Evolutionary conservation across 1,140 invertebrate species (phyloP).

Genomic region (Pseudomyrmex pallidus): DNA sequence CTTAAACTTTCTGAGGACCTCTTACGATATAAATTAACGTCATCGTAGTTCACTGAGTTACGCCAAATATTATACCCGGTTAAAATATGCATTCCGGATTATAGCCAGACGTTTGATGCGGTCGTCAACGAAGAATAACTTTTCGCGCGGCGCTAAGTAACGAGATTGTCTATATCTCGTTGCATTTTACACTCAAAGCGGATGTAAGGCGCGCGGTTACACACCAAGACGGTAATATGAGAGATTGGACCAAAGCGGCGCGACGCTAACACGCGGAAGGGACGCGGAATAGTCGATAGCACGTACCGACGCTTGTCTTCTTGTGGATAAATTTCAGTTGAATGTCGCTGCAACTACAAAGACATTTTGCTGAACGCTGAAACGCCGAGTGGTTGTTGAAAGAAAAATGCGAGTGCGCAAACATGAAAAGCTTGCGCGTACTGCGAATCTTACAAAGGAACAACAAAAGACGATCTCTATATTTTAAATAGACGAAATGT

Average conservation of each 20-base stretch:
- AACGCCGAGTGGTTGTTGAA: conserved; percentile 3
- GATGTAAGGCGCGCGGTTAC: conserved; percentile 30
- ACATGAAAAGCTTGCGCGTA: background rate
- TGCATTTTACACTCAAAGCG: conserved; percentile 38
- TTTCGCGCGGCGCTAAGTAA: conserved; percentile 39
- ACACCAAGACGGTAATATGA: conserved; percentile 18
- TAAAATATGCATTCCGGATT: conserved; percentile 47
- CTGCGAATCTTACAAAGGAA: background rate
- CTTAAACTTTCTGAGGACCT: conserved; percentile 20
- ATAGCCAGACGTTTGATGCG: conserved; percentile 28
- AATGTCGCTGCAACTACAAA: conserved; percentile 36
- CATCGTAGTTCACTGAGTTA: conserved; percentile 7
- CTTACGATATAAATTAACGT: conserved; percentile 29
- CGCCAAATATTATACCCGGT: conserved; percentile 27
- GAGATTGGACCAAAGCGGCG: conserved; percentile 1
- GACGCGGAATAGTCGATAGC: conserved; percentile 38
- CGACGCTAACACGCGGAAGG: conserved; percentile 28
- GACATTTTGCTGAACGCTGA: background rate
- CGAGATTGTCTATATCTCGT: conserved; percentile 46
- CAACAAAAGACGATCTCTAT: background rate
- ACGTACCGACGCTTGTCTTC: conserved; percentile 33
- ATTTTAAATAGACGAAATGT: background rate
- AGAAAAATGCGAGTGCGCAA: conserved; percentile 1
- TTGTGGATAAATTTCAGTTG: conserved; percentile 55
- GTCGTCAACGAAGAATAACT: conserved; percentile 56